Evolutionary conservation across 2,888 invertebrate species (phyloP).

Genomic region (Phortica okadai): DNA sequence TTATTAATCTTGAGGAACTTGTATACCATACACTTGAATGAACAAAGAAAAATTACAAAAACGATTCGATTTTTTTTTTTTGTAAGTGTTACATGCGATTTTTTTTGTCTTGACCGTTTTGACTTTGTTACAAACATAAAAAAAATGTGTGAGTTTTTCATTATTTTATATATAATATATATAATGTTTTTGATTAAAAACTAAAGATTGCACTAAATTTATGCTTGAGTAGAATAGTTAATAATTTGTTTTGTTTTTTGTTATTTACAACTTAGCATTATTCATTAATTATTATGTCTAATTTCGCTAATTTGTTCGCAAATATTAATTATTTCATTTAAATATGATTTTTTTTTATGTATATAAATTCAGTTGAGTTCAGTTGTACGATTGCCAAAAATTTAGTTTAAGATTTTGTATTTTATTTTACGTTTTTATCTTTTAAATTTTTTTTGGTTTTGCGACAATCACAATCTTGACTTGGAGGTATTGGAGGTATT

Average conservation of each 20-base stretch:
- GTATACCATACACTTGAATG: slow-evolving; percentile 81
- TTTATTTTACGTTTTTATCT: slow-evolving; percentile 28
- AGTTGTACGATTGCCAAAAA: slow-evolving; percentile 69
- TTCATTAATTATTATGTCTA: neutral
- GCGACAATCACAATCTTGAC: slow-evolving; percentile 64
- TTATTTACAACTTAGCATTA: neutral
- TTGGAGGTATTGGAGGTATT: slow-evolving; percentile 76
- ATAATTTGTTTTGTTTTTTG: neutral
- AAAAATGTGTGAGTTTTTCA: slow-evolving; percentile 38
- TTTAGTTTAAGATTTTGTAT: slow-evolving; percentile 43
- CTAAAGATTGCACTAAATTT: slow-evolving; percentile 64
- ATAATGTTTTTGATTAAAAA: slow-evolving; percentile 45
- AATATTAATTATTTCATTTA: slow-evolving; percentile 36
- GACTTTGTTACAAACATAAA: slow-evolving; percentile 57
- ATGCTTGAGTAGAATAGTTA: slow-evolving; percentile 26
- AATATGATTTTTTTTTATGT: slow-evolving; percentile 51
- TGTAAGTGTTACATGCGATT: slow-evolving; percentile 44
- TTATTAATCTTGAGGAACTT: slow-evolving; percentile 82
- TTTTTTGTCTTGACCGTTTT: slow-evolving; percentile 64
- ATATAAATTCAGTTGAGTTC: slow-evolving; percentile 65
- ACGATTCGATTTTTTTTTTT: slow-evolving; percentile 45
- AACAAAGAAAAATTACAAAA: slow-evolving; percentile 74
- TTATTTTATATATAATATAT: slow-evolving; percentile 34
- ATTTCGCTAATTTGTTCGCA: neutral
- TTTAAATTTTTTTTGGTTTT: slow-evolving; percentile 47